Conservation (phyloP, 2,888 invertebrate species). For the Tiliacea citrago region DNA sequence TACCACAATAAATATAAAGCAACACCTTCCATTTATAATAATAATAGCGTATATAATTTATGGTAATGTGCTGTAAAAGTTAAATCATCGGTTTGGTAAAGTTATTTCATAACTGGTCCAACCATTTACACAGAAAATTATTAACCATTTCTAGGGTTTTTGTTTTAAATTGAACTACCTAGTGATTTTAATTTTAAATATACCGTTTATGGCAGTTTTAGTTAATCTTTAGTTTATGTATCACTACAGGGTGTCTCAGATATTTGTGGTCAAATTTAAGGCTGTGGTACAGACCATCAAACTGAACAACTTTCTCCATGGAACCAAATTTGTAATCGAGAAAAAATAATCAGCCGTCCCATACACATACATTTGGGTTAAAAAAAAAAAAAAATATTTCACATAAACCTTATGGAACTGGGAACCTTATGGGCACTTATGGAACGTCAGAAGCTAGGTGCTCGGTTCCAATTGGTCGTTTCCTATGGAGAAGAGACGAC, state of each 20-base stretch:
- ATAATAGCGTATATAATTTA: conserved; percentile 40
- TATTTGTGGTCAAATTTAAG: too few relatives aligned
- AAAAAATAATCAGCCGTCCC: too few relatives aligned
- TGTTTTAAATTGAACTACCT: conserved; percentile 14
- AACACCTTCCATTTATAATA: conserved; percentile 24
- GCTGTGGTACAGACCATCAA: too few relatives aligned
- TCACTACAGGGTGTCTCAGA: neutral
- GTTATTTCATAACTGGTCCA: conserved; percentile 44
- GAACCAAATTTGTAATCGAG: too few relatives aligned
- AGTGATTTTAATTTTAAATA: conserved; percentile 12
- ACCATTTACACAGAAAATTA: conserved; percentile 32
- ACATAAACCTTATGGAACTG: too few relatives aligned
- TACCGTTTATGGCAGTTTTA: conserved; percentile 9
- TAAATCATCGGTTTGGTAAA: conserved; percentile 45
- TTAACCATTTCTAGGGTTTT: conserved; percentile 1
- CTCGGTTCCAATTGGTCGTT: too few relatives aligned
- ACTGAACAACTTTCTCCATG: too few relatives aligned
- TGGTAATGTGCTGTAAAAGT: conserved; percentile 44
- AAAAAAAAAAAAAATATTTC: too few relatives aligned
- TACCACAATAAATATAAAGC: conserved; percentile 22
- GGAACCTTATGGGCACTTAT: too few relatives aligned
- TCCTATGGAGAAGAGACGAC: too few relatives aligned
- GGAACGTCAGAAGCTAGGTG: too few relatives aligned
- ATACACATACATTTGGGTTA: too few relatives aligned
- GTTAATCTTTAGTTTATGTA: neutral